These are phyloP conservation scores for Acanthosoma haemorrhoidale DNA, from an alignment of 2,888 invertebrate genomes.

Conservation along the genomic window DNA sequence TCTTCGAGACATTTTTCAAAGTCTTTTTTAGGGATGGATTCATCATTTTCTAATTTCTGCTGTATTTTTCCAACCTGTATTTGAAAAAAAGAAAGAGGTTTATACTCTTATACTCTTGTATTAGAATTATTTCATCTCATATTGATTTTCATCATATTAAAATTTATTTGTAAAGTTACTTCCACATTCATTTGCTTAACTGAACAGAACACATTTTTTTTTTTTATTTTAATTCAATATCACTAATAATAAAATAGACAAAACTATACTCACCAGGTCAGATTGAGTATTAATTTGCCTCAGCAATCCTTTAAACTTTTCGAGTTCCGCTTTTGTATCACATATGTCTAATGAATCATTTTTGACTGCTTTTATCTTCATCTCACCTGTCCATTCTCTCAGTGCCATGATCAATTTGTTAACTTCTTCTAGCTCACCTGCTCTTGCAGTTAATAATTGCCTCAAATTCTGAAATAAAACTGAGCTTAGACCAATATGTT, in stretches of 20 bases:
- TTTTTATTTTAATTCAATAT: too few species aligned
- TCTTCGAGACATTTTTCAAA: slow-evolving; percentile 65
- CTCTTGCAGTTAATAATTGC: slow-evolving; percentile 66
- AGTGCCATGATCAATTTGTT: slow-evolving; percentile 76
- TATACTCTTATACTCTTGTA: too few species aligned
- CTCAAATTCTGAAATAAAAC: slow-evolving; percentile 54
- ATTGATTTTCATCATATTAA: neutral
- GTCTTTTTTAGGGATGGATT: slow-evolving; percentile 54
- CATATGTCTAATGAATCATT: slow-evolving; percentile 74
- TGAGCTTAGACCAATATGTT: neutral
- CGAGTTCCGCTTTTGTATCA: slow-evolving; percentile 82
- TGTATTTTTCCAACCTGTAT: slow-evolving; percentile 59
- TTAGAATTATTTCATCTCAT: neutral
- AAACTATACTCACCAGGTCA: slow-evolving; percentile 60
- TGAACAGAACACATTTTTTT: neutral
- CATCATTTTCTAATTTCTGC: slow-evolving; percentile 64
- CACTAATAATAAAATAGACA: neutral
- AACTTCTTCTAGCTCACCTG: slow-evolving; percentile 78
- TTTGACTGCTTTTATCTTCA: slow-evolving; percentile 74
- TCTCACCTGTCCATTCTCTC: slow-evolving; percentile 81
- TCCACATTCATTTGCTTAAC: neutral
- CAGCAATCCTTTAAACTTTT: slow-evolving; percentile 77
- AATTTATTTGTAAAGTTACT: neutral
- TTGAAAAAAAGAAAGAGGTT: neutral
- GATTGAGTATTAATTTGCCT: slow-evolving; percentile 75